Percentiles rank a stretch among this genome's conserved stretches.
These are phyloP conservation scores for Agrotis clavis DNA, from an alignment of 2,888 invertebrate genomes.

Conservation along the genomic window DNA sequence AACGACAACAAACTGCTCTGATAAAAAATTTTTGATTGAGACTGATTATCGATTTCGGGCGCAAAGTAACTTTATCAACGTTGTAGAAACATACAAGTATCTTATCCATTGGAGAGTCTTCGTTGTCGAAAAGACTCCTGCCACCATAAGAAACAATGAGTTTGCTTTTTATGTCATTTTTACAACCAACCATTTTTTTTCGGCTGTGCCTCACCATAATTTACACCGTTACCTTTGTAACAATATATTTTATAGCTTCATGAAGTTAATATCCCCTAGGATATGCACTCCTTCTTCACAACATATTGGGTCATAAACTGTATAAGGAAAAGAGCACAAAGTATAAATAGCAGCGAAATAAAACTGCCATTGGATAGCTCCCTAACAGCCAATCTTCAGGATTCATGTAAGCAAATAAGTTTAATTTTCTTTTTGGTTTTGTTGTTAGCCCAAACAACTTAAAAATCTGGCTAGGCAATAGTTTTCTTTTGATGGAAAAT, in stretches of 20 bases:
- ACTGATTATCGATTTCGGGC: too few relatives aligned
- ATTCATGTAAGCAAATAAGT: slow-evolving; percentile 35
- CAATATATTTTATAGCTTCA: slow-evolving; percentile 45
- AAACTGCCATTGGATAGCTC: slow-evolving; percentile 50
- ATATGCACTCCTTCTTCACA: slow-evolving; percentile 47
- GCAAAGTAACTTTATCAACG: too few relatives aligned
- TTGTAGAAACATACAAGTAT: too few relatives aligned
- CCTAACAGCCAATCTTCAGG: slow-evolving; percentile 53
- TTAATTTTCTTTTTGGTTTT: slow-evolving; percentile 7
- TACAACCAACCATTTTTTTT: slow-evolving; percentile 26
- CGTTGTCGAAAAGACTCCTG: too few relatives aligned
- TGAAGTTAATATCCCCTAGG: slow-evolving; percentile 53
- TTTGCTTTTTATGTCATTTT: slow-evolving; percentile 26
- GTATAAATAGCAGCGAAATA: slow-evolving; percentile 54
- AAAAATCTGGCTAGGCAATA: not conserved
- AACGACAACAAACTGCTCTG: too few relatives aligned
- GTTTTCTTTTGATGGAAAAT: too few relatives aligned
- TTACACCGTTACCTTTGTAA: slow-evolving; percentile 38
- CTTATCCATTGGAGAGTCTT: not conserved
- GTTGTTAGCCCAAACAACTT: not conserved
- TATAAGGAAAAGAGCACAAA: slow-evolving; percentile 49
- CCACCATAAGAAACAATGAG: not conserved
- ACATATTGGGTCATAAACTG: slow-evolving; percentile 57
- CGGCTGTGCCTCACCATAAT: slow-evolving; percentile 21
- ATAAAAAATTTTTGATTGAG: too few relatives aligned